A percentile compares a stretch with the other conserved stretches of the same genome.
Evolutionary conservation across 1,140 invertebrate species (phyloP).

Genomic region (Apis dorsata): DNA sequence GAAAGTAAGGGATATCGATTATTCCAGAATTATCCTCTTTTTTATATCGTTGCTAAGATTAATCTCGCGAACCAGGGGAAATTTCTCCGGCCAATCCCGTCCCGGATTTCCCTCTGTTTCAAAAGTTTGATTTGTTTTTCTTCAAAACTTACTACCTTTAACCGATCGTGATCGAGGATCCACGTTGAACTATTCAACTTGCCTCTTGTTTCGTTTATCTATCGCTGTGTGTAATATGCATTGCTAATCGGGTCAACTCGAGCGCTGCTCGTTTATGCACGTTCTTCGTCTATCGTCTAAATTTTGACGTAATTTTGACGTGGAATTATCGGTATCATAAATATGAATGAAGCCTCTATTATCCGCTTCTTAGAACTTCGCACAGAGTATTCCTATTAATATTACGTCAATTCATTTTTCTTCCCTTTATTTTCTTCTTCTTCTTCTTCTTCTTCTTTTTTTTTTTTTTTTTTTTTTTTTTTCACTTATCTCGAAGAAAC

Average conservation of each 20-base stretch:
- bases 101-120: background rate
- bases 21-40: slow-evolving; percentile 1
- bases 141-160: background rate
- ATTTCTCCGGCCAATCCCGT: background rate
- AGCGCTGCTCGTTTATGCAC: slow-evolving; percentile 51
- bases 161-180: slow-evolving; percentile 17
- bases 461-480: background rate
- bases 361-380: slow-evolving; percentile 10
- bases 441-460: background rate
- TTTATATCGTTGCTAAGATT: background rate
- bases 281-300: slow-evolving; percentile 30
- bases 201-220: slow-evolving; percentile 30
- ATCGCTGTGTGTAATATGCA: slow-evolving; percentile 59
- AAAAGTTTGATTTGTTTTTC: background rate
- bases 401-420: slow-evolving; percentile 31
- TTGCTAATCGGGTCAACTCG: slow-evolving; percentile 68
- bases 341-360: slow-evolving; percentile 45
- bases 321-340: slow-evolving; percentile 36
- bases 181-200: background rate
- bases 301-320: slow-evolving; percentile 28
- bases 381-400: slow-evolving; percentile 28
- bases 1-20: slow-evolving; percentile 23
- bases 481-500: background rate
- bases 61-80: background rate
- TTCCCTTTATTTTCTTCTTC: background rate